Evolutionary conservation across 1,140 invertebrate species (phyloP).

Genomic region (Ptiloglossa arizonensis): DNA sequence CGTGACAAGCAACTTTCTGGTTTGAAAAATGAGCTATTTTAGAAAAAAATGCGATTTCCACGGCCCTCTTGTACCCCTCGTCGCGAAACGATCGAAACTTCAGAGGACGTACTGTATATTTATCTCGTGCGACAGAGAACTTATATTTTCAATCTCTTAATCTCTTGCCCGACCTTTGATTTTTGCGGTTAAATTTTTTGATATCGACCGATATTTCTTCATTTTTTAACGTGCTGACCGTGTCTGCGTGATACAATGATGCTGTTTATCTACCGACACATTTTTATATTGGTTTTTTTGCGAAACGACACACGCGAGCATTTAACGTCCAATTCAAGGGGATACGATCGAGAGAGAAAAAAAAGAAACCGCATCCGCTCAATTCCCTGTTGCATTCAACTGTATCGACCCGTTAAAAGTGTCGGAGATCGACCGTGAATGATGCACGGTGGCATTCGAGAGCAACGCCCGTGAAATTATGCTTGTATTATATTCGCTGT

Average conservation of each 20-base stretch:
- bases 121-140: too few relatives aligned
- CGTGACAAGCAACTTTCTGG: too few relatives aligned
- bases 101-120: too few relatives aligned
- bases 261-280: too few relatives aligned
- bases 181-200: background rate
- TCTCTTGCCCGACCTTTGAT: background rate
- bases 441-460: background rate
- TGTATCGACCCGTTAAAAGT: conserved; percentile 27
- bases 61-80: too few relatives aligned
- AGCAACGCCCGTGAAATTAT: conserved; percentile 19
- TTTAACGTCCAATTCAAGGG: too few relatives aligned
- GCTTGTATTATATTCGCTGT: background rate
- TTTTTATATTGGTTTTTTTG: background rate
- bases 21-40: too few relatives aligned
- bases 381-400: background rate
- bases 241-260: background rate
- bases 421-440: conserved; percentile 30
- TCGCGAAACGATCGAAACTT: too few relatives aligned
- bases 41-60: too few relatives aligned
- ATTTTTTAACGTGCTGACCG: background rate
- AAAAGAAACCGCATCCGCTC: background rate
- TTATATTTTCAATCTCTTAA: too few relatives aligned
- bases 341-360: conserved; percentile 1
- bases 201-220: too few relatives aligned
- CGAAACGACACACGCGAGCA: background rate